A percentile compares a stretch with the other conserved stretches of the same genome.
Evolutionary conservation across 2,113 vertebrate species (phyloP).

Genomic region (Pagrus major): DNA sequence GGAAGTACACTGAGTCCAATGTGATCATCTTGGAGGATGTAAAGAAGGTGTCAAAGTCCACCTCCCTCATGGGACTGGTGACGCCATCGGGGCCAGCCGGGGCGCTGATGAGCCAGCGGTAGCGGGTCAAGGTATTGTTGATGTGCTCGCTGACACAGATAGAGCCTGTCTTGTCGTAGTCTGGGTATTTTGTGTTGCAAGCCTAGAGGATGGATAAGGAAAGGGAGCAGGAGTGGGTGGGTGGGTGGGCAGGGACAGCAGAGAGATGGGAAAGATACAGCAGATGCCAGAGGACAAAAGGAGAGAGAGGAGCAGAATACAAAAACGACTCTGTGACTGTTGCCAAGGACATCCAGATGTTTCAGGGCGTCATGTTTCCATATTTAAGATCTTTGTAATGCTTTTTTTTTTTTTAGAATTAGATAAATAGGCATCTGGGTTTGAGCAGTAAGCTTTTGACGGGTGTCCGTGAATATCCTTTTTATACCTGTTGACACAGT

Average conservation of each 20-base stretch:
- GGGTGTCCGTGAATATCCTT: constrained; percentile 23
- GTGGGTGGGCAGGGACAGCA: constrained; percentile 33
- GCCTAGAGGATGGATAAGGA: constrained; percentile 83
- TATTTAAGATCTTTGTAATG: neutral
- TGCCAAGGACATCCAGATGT: constrained; percentile 58
- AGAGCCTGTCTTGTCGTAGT: constrained; percentile 92
- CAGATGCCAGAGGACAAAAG: constrained; percentile 57
- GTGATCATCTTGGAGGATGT: constrained; percentile 95
- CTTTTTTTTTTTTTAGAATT: neutral
- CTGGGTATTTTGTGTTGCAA: constrained; percentile 92
- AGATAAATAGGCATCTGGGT: constrained; percentile 1
- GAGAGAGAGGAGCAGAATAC: constrained; percentile 28
- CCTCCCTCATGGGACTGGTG: constrained; percentile 93
- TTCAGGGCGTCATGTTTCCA: constrained; percentile 19
- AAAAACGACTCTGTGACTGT: constrained; percentile 9
- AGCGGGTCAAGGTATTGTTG: constrained; percentile 91
- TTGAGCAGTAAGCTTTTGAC: constrained; percentile 8
- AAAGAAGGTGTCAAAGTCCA: constrained; percentile 96
- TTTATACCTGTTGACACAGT: constrained; percentile 47
- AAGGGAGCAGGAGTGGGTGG: constrained; percentile 44
- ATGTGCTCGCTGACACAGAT: constrained; percentile 94
- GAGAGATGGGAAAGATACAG: constrained; percentile 45
- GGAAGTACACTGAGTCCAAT: constrained; percentile 95
- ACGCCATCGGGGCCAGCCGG: constrained; percentile 91
- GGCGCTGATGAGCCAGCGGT: constrained; percentile 94